These are phyloP conservation scores for Papilio aristodemus DNA, from an alignment of 1,140 invertebrate genomes.

Conservation along the genomic window DNA sequence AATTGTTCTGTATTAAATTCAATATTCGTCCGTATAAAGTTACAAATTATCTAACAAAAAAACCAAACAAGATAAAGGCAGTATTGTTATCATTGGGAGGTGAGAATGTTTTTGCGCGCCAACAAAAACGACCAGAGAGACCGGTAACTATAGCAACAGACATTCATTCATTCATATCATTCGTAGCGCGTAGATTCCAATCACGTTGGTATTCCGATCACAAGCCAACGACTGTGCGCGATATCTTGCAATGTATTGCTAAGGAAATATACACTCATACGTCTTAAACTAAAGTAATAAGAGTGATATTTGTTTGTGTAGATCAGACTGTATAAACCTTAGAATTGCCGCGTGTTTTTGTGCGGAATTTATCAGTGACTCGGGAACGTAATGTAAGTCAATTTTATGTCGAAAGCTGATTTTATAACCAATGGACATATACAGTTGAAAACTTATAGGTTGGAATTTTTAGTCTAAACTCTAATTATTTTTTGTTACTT, in stretches of 20 bases:
- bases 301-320: neutral
- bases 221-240: neutral
- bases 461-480: neutral
- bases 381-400: slow-evolving; percentile 20
- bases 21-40: slow-evolving; percentile 7
- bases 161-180: slow-evolving; percentile 30
- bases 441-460: neutral
- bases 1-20: neutral
- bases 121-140: slow-evolving; percentile 11
- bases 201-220: slow-evolving; percentile 26
- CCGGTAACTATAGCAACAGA: slow-evolving; percentile 14
- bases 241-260: slow-evolving; percentile 6
- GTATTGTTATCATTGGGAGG: neutral
- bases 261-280: neutral
- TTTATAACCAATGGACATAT: slow-evolving; percentile 8
- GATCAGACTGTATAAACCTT: neutral
- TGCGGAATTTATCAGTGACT: slow-evolving; percentile 22
- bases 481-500: neutral
- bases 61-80: slow-evolving; percentile 3
- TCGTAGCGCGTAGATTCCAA: slow-evolving; percentile 18
- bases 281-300: neutral
- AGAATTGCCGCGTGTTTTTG: slow-evolving; percentile 13
- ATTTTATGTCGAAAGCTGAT: slow-evolving; percentile 28
- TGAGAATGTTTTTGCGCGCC: slow-evolving; percentile 20
- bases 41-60: slow-evolving; percentile 18